Conservation (phyloP, 2,797 vertebrate species). For the Intellagama lesueurii region DNA sequence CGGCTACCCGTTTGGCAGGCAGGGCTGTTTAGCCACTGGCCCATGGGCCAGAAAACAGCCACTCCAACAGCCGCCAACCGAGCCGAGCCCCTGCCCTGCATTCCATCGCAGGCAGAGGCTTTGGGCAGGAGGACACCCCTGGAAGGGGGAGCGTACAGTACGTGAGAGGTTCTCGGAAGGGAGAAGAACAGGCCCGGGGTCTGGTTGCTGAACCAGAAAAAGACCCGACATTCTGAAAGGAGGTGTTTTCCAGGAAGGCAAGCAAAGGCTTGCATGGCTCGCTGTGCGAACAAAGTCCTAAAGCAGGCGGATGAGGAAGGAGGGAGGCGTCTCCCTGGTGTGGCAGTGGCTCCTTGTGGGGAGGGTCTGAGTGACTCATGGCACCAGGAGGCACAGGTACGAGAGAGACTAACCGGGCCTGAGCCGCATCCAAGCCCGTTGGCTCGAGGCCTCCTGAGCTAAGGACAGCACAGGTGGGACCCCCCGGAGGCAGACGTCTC, state of each 20-base stretch:
- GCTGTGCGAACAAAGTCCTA: neutral
- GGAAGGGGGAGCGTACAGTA: too few species aligned
- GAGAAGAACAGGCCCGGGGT: neutral
- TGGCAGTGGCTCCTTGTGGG: too few species aligned
- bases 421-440: neutral
- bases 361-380: too few species aligned
- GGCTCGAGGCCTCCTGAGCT: neutral
- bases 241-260: neutral
- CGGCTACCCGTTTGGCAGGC: too few species aligned
- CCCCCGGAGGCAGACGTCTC: too few species aligned
- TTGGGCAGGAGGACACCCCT: too few species aligned
- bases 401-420: neutral
- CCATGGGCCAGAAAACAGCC: neutral
- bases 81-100: neutral
- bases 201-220: neutral
- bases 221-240: neutral
- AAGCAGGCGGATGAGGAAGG: neutral
- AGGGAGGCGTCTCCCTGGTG: too few species aligned
- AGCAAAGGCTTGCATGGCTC: neutral
- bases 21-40: neutral
- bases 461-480: neutral
- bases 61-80: too few species aligned
- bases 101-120: neutral
- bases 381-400: neutral
- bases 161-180: neutral